Evolutionary conservation across 2,888 invertebrate genomes (phyloP), one percentile per base, ranked within the genome.

Genomic region (Synanthedon andrenaeformis): DNA sequence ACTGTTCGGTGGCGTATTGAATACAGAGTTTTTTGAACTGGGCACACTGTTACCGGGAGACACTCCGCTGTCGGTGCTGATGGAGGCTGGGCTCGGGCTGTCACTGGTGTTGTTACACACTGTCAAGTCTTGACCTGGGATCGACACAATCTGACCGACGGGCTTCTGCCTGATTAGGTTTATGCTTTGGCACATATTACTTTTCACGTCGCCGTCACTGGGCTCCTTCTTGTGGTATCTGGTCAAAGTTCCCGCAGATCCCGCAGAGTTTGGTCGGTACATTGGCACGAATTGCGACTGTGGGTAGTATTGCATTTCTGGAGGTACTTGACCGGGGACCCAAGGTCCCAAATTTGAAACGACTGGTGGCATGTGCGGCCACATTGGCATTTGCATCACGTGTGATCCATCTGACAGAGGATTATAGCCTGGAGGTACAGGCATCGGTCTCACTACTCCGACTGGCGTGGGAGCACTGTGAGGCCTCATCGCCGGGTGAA

Each of bases 141-240:
- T 58, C 45, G 85, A 79, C 60, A 88, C 83, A 52, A 88, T 88
- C 67, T 88, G 88, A 55, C 88, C 88, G 50, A 88, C 75, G 58
- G 86, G 85, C 74, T 88, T 88, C 64, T 87, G 87, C 59, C 88
- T 79, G 63, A 87, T 85, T 72, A 88, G 75, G 67, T 84, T 88
- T 70, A 88, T 82, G 70, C 84, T 88, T 84, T 88, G 88, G 86
- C 87, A 87, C 83, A 83, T 70, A 60, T 79, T 79, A 51, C 41
- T 51, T 62, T 82, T 86, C 56, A 73, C 71, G 57, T 81, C 80
- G 57, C 80, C 80, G 57, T 69, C 66, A 41, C 82, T 82, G 2
- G 68, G 53, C 41, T 83, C 83, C 61, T 79, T 82, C 65, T 83
- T 88, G 49, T 77, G 82, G 60, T 86, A 88, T 61, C 87, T 72